Percentiles rank a stretch among this genome's conserved stretches.
These are phyloP conservation scores for Masticophis lateralis DNA, from an alignment of 2,797 vertebrate genomes.

Conservation along the genomic window DNA sequence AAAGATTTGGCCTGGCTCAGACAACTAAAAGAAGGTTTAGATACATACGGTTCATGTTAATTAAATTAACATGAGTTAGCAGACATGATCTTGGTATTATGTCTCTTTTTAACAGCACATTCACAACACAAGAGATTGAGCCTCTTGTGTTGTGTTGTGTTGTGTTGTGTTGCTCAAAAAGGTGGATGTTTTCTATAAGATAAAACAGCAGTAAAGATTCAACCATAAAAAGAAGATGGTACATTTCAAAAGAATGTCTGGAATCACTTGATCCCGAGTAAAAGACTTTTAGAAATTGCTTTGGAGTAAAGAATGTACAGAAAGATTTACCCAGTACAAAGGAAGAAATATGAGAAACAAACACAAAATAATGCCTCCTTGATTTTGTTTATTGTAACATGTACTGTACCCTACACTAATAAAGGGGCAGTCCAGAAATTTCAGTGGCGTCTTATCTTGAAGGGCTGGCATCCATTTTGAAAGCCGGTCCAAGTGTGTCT, in stretches of 20 bases:
- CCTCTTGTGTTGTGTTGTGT: not conserved
- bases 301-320: not conserved
- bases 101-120: not conserved
- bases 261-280: not conserved
- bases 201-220: not conserved
- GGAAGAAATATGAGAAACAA: not conserved
- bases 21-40: not conserved
- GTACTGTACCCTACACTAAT: not conserved
- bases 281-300: not conserved
- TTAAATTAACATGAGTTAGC: not conserved
- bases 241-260: not conserved
- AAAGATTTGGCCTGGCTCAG: not conserved
- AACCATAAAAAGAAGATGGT: not conserved
- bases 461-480: not conserved
- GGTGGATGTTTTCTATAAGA: not conserved
- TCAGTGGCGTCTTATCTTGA: not conserved
- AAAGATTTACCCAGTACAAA: not conserved
- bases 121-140: not conserved
- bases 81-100: not conserved
- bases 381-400: not conserved
- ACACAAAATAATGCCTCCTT: not conserved
- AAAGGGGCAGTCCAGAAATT: not conserved
- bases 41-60: not conserved
- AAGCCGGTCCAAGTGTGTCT: not conserved
- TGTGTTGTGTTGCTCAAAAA: not conserved